These are phyloP conservation scores for Pilophorus perplexus DNA, from an alignment of 2,888 invertebrate genomes.

Conservation along the genomic window DNA sequence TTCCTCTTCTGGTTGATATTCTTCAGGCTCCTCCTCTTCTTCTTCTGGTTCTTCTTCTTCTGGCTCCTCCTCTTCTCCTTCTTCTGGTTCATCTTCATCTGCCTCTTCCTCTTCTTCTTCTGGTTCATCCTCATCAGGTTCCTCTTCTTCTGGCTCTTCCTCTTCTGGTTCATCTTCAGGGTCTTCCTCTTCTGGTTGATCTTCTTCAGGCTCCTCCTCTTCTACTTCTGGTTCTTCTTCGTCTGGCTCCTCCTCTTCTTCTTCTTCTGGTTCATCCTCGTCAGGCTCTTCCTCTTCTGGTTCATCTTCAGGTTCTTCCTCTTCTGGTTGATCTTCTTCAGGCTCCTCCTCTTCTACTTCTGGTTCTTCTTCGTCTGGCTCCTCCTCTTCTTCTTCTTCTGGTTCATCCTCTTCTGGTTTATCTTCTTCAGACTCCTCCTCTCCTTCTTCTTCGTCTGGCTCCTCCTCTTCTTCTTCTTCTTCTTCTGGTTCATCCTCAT, in stretches of 20 bases:
- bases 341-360: conserved; percentile 12
- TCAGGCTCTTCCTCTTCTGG: too few species aligned
- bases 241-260: too few species aligned
- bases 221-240: conserved; percentile 14
- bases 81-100: background rate
- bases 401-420: conserved; percentile 1
- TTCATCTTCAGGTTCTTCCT: too few species aligned
- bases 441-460: conserved; percentile 45
- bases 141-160: conserved; percentile 17
- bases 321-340: too few species aligned
- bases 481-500: background rate
- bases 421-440: conserved; percentile 11
- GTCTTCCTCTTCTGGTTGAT: conserved; percentile 21
- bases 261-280: too few species aligned
- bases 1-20: conserved; percentile 3
- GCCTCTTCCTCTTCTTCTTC: background rate
- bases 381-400: conserved; percentile 13
- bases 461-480: conserved; percentile 49
- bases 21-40: conserved; percentile 7
- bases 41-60: background rate
- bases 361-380: background rate
- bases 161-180: conserved; percentile 19
- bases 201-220: conserved; percentile 8
- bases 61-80: conserved; percentile 2
- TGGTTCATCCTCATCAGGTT: background rate